Percentiles rank a stretch among this genome's conserved stretches.
Evolutionary conservation across 1,140 invertebrate species (phyloP).

Genomic region (Pseudoatta argentina): DNA sequence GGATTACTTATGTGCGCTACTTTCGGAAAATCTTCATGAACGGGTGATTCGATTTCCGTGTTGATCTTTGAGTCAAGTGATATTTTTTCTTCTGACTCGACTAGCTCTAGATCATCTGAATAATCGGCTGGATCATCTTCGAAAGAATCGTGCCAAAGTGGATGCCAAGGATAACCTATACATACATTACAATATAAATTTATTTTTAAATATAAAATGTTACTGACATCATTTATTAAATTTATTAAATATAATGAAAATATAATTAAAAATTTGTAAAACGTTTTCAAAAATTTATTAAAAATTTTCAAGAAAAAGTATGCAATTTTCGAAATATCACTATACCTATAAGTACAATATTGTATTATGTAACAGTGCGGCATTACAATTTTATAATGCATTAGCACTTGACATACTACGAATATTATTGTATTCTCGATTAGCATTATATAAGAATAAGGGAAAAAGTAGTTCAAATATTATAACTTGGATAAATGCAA

Average conservation of each 20-base stretch:
- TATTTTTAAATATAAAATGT: not conserved
- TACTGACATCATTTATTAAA: not conserved
- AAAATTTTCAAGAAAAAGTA: not conserved
- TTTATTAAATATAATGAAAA: not conserved
- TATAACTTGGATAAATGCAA: too few species aligned
- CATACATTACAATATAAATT: not conserved
- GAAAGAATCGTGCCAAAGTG: too few species aligned
- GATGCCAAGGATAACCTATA: not conserved
- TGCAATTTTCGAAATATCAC: not conserved
- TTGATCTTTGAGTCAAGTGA: too few species aligned
- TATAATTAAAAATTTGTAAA: conserved; percentile 2
- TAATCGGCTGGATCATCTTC: too few species aligned
- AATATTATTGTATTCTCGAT: too few species aligned
- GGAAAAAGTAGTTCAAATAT: too few species aligned
- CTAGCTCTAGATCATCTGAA: too few species aligned
- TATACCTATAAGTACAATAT: not conserved
- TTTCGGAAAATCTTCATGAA: too few species aligned
- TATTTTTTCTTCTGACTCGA: too few species aligned
- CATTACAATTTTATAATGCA: not conserved
- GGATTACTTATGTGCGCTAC: too few species aligned
- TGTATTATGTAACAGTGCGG: not conserved
- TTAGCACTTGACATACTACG: not conserved
- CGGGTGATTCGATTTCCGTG: too few species aligned
- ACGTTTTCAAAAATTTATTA: not conserved
- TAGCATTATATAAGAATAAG: too few species aligned